phyloP scores from a whole-genome alignment of 2,888 invertebrate species.

The Dynastes grantii region DNA sequence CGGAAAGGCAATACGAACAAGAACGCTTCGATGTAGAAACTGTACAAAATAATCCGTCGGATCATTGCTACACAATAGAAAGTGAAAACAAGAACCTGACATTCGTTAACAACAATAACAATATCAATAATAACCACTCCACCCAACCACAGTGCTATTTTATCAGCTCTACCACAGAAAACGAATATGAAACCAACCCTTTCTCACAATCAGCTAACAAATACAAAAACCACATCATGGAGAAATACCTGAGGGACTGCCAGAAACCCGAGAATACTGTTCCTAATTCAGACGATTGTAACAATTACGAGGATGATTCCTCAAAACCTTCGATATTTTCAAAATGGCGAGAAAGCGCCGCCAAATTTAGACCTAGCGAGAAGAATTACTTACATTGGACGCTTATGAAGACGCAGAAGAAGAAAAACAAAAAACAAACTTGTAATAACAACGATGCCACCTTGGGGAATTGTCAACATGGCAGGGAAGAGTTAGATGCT shows the following conservation, averaged over 20 bases:
- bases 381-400: slow-evolving; percentile 81
- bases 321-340: slow-evolving; percentile 76
- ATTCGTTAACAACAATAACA: slow-evolving; percentile 55
- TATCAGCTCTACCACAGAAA: slow-evolving; percentile 69
- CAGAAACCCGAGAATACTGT: slow-evolving; percentile 62
- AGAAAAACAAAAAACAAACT: slow-evolving; percentile 61
- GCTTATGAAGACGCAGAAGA: slow-evolving; percentile 64
- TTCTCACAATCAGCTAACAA: slow-evolving; percentile 68
- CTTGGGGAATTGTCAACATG: slow-evolving; percentile 69
- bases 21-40: slow-evolving; percentile 36
- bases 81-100: slow-evolving; percentile 51
- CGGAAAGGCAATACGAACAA: slow-evolving; percentile 55
- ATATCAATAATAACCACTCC: slow-evolving; percentile 35
- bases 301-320: slow-evolving; percentile 56
- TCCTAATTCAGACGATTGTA: slow-evolving; percentile 42
- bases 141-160: slow-evolving; percentile 66
- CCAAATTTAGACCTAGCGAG: slow-evolving; percentile 81
- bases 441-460: slow-evolving; percentile 54
- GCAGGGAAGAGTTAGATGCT: slow-evolving; percentile 83
- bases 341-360: slow-evolving; percentile 85
- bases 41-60: slow-evolving; percentile 63
- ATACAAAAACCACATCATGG: slow-evolving; percentile 76
- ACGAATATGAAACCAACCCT: slow-evolving; percentile 62
- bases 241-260: slow-evolving; percentile 74
- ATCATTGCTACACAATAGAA: slow-evolving; percentile 65